A percentile compares a stretch with the other conserved stretches of the same genome.
Conservation (phyloP, 2,888 invertebrate species). For the Alloplasta piceator region DNA sequence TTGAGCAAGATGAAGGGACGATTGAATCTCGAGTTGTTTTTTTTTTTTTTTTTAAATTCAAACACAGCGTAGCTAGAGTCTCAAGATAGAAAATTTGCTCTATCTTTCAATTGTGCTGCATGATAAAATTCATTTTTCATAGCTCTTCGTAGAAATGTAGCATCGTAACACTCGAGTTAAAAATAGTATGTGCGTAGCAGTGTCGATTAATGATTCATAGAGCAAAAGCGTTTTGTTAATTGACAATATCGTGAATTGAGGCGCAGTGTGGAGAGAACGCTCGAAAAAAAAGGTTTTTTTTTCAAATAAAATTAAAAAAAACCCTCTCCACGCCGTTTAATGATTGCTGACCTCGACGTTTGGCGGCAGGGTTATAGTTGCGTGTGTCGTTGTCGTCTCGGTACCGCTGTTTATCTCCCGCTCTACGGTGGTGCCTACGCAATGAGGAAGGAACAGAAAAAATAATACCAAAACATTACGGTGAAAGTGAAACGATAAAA, state of each 20-base stretch:
- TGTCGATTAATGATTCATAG: slow-evolving; percentile 43
- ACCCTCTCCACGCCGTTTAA: slow-evolving; percentile 65
- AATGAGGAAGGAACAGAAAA: slow-evolving; percentile 59
- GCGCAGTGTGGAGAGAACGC: slow-evolving; percentile 36
- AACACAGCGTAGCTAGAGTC: slow-evolving; percentile 26
- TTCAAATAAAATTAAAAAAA: not conserved
- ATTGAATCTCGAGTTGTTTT: not conserved
- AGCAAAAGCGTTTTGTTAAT: slow-evolving; percentile 55
- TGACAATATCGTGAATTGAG: slow-evolving; percentile 13
- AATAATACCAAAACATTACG: slow-evolving; percentile 49
- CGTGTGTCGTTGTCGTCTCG: slow-evolving; percentile 82
- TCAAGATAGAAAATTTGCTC: slow-evolving; percentile 6
- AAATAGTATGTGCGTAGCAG: slow-evolving; percentile 37
- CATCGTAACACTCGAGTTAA: not conserved
- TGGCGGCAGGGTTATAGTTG: slow-evolving; percentile 82
- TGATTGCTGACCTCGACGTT: slow-evolving; percentile 81
- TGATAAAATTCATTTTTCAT: too few relatives aligned
- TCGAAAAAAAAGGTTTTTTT: slow-evolving; percentile 17
- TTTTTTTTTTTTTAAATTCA: not conserved
- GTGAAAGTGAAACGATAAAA: slow-evolving; percentile 1
- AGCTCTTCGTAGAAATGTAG: too few relatives aligned
- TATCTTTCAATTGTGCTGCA: too few relatives aligned
- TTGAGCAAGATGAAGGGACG: not conserved
- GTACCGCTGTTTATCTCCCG: slow-evolving; percentile 81
- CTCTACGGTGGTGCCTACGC: slow-evolving; percentile 81